A percentile compares a stretch with the other conserved stretches of the same genome.
phyloP scores from a whole-genome alignment of 2,113 vertebrate genomes.

The Rhinichthys klamathensis region DNA sequence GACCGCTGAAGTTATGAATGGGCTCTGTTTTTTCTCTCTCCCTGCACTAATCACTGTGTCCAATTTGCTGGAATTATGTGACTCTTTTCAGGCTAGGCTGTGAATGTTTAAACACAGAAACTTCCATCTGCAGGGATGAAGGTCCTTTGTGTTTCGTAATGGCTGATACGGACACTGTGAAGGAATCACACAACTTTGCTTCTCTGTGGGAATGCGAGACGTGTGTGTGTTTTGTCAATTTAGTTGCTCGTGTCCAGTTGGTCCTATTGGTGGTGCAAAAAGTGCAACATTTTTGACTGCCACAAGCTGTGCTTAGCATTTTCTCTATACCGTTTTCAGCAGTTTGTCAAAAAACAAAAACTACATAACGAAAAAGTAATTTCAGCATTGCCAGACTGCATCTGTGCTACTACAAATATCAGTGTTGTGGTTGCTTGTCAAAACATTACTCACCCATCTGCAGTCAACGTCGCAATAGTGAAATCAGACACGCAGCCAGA shows the following conservation, averaged over 20 bases:
- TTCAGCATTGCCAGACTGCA: background rate
- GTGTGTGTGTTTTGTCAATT: constrained; percentile 48
- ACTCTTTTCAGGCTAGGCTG: constrained; percentile 63
- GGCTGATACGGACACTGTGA: constrained; percentile 49
- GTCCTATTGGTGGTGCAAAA: background rate
- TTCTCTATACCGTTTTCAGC: background rate
- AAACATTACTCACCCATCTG: constrained; percentile 2
- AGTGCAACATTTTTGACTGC: no score
- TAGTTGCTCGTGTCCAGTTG: constrained; percentile 32
- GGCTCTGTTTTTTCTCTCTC: constrained; percentile 50
- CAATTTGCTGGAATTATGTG: constrained; percentile 67
- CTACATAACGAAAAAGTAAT: background rate
- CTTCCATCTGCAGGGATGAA: constrained; percentile 61
- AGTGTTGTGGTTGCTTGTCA: constrained; percentile 16
- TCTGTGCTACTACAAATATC: constrained; percentile 19
- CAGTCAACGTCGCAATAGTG: background rate
- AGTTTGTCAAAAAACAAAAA: background rate
- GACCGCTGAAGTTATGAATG: constrained; percentile 55
- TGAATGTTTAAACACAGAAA: constrained; percentile 60
- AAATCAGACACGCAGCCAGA: constrained; percentile 7
- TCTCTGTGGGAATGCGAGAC: constrained; percentile 46
- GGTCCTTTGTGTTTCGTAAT: constrained; percentile 64
- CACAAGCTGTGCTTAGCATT: background rate
- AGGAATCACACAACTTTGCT: constrained; percentile 46
- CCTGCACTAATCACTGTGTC: constrained; percentile 64